Evolutionary conservation across 2,888 invertebrate species (phyloP).

Genomic region (Dolichopus griseipennis): DNA sequence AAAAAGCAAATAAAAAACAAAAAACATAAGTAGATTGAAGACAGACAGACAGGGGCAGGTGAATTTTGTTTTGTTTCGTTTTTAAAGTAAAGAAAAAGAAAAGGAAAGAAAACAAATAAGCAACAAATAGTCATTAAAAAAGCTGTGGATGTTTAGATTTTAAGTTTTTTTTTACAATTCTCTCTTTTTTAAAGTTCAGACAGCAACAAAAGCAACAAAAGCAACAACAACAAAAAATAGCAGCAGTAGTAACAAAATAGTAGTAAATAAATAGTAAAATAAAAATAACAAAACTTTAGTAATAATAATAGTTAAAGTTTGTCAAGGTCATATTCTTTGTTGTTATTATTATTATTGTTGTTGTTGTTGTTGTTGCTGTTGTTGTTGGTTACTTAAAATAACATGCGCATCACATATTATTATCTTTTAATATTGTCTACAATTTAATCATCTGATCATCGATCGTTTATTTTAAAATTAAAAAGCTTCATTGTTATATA

Average conservation of each 20-base stretch:
- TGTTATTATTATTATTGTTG: neutral
- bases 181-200: too few relatives aligned
- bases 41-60: too few relatives aligned
- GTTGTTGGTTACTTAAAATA: too few relatives aligned
- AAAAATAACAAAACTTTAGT: neutral
- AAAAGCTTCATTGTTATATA: too few relatives aligned
- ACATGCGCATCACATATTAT: too few relatives aligned
- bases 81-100: neutral
- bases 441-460: too few relatives aligned
- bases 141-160: neutral
- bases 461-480: too few relatives aligned
- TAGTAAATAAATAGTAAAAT: neutral
- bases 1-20: too few relatives aligned
- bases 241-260: neutral
- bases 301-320: neutral
- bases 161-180: neutral
- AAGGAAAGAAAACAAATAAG: neutral
- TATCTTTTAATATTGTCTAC: too few relatives aligned
- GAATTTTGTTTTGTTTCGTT: neutral
- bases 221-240: neutral
- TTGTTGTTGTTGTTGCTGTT: too few relatives aligned
- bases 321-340: neutral
- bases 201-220: neutral
- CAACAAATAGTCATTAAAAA: slow-evolving; percentile 3
- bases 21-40: too few relatives aligned